These are phyloP conservation scores for Myiopsitta monachus DNA, from an alignment of 2,113 vertebrate species.

Conservation along the genomic window DNA sequence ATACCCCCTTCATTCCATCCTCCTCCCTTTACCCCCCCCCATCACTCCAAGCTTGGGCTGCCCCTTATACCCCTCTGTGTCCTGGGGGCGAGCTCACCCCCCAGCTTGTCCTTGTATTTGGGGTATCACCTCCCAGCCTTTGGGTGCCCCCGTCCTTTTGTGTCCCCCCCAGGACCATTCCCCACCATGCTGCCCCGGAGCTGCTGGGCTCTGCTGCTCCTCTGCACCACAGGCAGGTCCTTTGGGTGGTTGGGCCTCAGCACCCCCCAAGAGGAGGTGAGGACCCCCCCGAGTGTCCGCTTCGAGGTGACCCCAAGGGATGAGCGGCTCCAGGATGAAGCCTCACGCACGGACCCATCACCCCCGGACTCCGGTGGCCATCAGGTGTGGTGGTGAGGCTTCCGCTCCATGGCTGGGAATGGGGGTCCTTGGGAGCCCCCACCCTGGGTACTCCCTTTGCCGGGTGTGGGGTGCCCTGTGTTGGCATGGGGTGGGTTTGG, in stretches of 20 bases:
- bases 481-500: background rate
- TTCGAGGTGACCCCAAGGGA: slow-evolving; percentile 71
- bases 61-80: no score
- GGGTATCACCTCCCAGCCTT: background rate
- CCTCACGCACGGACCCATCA: slow-evolving; percentile 57
- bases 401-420: background rate
- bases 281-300: fast-evolving
- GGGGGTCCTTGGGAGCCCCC: background rate
- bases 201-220: background rate
- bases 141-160: background rate
- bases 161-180: background rate
- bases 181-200: background rate
- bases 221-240: fast-evolving
- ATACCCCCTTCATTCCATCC: no score
- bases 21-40: no score
- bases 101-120: no score
- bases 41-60: no score
- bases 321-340: slow-evolving; percentile 71
- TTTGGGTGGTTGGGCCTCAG: background rate
- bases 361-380: slow-evolving; percentile 64
- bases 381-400: background rate
- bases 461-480: background rate
- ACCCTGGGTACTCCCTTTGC: background rate
- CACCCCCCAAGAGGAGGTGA: background rate
- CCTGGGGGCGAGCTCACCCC: no score